Conservation (phyloP, 2,888 invertebrate genomes). For the Lithophane socia region DNA sequence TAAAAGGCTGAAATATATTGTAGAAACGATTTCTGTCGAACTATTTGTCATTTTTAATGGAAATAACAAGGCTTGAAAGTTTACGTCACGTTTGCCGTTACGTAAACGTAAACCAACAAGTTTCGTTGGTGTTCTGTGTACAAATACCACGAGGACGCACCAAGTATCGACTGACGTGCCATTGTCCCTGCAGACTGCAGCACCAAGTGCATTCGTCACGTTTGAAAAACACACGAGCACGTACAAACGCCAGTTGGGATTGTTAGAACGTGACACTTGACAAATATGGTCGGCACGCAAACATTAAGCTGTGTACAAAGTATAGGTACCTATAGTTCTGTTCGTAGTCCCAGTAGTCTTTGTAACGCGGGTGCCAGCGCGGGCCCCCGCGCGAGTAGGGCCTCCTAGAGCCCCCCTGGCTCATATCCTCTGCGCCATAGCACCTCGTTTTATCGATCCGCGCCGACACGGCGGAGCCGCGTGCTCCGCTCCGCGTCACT, state of each 20-base stretch:
- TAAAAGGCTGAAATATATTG: background rate
- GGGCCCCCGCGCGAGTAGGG: slow-evolving; percentile 88
- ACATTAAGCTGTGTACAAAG: slow-evolving; percentile 23
- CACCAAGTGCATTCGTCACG: slow-evolving; percentile 34
- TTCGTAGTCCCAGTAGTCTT: slow-evolving; percentile 89
- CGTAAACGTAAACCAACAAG: slow-evolving; percentile 30
- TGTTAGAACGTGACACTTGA: slow-evolving; percentile 27
- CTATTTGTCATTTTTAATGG: background rate
- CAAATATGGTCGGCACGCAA: slow-evolving; percentile 37
- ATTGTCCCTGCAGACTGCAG: background rate
- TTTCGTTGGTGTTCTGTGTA: slow-evolving; percentile 5
- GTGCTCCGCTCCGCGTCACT: slow-evolving; percentile 66
- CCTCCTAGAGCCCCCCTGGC: slow-evolving; percentile 87
- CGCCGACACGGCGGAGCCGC: slow-evolving; percentile 73
- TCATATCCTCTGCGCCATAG: slow-evolving; percentile 86
- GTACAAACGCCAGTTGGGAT: slow-evolving; percentile 14
- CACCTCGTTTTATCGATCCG: slow-evolving; percentile 81
- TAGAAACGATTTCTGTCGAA: background rate
- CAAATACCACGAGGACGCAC: slow-evolving; percentile 13
- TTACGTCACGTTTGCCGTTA: slow-evolving; percentile 34
- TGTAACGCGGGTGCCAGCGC: slow-evolving; percentile 89
- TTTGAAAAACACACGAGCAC: slow-evolving; percentile 27
- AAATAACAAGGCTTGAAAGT: slow-evolving; percentile 25
- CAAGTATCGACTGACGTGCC: background rate
- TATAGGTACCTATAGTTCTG: slow-evolving; percentile 84